Evolutionary conservation across 1,140 invertebrate species (phyloP).

Genomic region (Papilio xuthus): DNA sequence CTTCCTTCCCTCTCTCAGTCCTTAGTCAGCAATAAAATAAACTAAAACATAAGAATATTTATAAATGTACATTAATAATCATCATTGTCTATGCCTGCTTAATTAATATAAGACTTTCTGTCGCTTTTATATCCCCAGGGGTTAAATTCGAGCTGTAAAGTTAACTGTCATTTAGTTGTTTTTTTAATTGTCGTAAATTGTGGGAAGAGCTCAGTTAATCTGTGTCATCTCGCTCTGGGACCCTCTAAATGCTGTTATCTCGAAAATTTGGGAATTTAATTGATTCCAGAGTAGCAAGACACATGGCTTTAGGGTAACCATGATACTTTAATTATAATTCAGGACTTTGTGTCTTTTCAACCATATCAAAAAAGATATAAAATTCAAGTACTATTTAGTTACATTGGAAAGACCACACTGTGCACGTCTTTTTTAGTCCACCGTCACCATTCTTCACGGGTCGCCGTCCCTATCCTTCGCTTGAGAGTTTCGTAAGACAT

Average conservation of each 20-base stretch:
- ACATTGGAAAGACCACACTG: too few species aligned
- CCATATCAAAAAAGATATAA: too few species aligned
- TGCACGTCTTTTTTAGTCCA: too few species aligned
- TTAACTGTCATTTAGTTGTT: conserved; percentile 12
- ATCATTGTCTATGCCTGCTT: not conserved
- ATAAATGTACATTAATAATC: too few species aligned
- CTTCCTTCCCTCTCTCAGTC: too few species aligned
- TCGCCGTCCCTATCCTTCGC: too few species aligned
- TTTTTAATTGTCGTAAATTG: conserved; percentile 36
- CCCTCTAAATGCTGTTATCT: conserved; percentile 43
- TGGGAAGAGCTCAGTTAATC: conserved; percentile 42
- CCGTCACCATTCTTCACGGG: too few species aligned
- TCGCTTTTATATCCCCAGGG: not conserved
- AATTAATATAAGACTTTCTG: not conserved
- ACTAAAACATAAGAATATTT: too few species aligned
- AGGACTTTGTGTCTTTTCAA: not conserved
- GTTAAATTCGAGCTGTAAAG: not conserved
- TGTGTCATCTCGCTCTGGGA: conserved; percentile 37
- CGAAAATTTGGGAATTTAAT: conserved; percentile 50
- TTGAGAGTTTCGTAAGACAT: too few species aligned
- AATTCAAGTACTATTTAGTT: too few species aligned
- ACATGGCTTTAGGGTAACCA: conserved; percentile 41
- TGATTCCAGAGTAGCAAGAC: conserved; percentile 43
- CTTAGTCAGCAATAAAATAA: too few species aligned
- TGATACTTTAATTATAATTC: not conserved